Base-by-base conservation (phyloP, 2,797 vertebrate genomes). In the Netta rufina region DNA sequence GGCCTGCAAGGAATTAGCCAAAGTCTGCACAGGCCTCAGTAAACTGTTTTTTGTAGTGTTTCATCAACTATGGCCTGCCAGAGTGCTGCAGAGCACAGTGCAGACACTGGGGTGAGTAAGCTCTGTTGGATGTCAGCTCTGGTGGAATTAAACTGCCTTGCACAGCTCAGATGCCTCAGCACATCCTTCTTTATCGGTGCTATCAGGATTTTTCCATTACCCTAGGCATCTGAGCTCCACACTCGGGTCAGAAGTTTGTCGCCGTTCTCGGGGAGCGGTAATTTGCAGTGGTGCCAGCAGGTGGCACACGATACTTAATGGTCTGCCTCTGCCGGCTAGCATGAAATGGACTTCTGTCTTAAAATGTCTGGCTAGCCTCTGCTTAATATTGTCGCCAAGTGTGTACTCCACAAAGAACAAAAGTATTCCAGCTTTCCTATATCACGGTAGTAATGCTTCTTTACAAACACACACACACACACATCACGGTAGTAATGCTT, bases 261-360 rank as follows among this genome's bases (percentile, higher is more conserved):
- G 19, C n/a, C 20, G 8, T 20, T 45, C 62, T 25, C 15, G 33
- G 61, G 62, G 78, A 84, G 30, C 9, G 54, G 81, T 60, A 70
- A 53, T 89, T 81, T 60, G 64, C 3, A 4, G 24, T 20, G 22
- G 22, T 76, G 83, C 91, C 97, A 92, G 93, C 62, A 93, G 71
- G 57, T 96, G 97, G 90, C 96, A 89, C 1, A 91, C 87, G 13
- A 84, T 17, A 54, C 79, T 74, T 28, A 39, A 32, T 5, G 30
- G 38, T 73, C 25, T 80, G 71, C 60, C 27, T 6, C 20, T 32
- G 13, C n/a, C 7, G 41, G 54, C 20, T 7, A 7, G 8, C 22
- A 15, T 36, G 49, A 72, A 87, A 86, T 21, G 36, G 54, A 47
- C 51, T 67, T 24, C 27, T 4, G 36, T 11, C 22, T 16, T 49